phyloP scores from a whole-genome alignment of 2,888 invertebrate genomes.

The Strigamia transsilvanica region DNA sequence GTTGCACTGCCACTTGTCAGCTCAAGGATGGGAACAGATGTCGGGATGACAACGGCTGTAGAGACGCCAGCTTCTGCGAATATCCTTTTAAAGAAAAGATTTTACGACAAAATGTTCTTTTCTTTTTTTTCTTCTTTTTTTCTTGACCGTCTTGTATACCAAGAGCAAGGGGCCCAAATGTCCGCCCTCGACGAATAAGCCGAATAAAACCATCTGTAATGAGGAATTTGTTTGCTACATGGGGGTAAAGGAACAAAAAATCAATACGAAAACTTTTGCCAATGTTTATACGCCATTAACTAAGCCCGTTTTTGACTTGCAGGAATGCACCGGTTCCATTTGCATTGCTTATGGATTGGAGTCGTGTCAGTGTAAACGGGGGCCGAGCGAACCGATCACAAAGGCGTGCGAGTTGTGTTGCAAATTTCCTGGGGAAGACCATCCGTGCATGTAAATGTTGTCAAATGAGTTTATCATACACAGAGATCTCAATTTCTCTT shows the following conservation, averaged over 20 bases:
- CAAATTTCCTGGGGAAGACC: slow-evolving; percentile 81
- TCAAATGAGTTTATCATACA: slow-evolving; percentile 27
- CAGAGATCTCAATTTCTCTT: slow-evolving; percentile 50
- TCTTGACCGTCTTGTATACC: slow-evolving; percentile 51
- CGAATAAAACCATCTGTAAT: slow-evolving; percentile 94
- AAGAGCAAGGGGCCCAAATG: slow-evolving; percentile 83
- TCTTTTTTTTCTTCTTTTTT: neutral
- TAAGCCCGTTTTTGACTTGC: slow-evolving; percentile 55
- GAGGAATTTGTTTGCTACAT: slow-evolving; percentile 96
- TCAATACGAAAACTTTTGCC: neutral
- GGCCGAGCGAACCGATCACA: slow-evolving; percentile 79
- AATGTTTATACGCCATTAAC: slow-evolving; percentile 6
- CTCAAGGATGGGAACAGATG: slow-evolving; percentile 88
- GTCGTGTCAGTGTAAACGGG: slow-evolving; percentile 91
- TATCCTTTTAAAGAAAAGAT: slow-evolving; percentile 57
- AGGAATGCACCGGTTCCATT: slow-evolving; percentile 98
- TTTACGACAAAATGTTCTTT: neutral
- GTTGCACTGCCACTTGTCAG: slow-evolving; percentile 88
- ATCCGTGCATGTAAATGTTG: slow-evolving; percentile 74
- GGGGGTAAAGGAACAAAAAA: slow-evolving; percentile 76
- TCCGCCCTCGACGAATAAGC: slow-evolving; percentile 89
- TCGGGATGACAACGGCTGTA: slow-evolving; percentile 91
- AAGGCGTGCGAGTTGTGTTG: slow-evolving; percentile 94
- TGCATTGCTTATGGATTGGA: slow-evolving; percentile 95
- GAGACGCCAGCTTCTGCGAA: slow-evolving; percentile 90